Conservation (phyloP, 1,140 invertebrate genomes). For the Hyles vespertilio region DNA sequence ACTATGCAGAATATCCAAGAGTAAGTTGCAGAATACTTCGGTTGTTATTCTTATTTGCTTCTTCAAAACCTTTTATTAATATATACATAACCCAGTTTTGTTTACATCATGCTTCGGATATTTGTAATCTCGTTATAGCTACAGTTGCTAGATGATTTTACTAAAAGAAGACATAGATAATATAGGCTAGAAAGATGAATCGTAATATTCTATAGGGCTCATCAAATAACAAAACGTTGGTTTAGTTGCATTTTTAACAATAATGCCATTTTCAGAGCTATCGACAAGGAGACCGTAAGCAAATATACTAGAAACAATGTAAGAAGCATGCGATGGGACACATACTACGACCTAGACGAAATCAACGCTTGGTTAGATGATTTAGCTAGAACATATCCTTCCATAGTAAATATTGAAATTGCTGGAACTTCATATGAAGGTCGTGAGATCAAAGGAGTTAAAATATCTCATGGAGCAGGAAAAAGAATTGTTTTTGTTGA, state of each 20-base stretch:
- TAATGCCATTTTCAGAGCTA: constrained; percentile 33
- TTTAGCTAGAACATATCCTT: constrained; percentile 63
- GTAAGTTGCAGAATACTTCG: constrained; percentile 35
- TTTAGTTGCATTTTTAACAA: background rate
- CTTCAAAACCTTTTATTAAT: too few species aligned
- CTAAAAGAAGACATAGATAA: too few species aligned
- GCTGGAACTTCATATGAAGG: constrained; percentile 77
- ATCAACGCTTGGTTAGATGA: constrained; percentile 66
- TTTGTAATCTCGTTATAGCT: too few species aligned
- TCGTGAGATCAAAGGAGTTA: constrained; percentile 79
- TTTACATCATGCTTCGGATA: too few species aligned
- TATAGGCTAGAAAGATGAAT: too few species aligned
- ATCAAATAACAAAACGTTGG: background rate
- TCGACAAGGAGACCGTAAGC: constrained; percentile 43
- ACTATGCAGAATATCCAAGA: constrained; percentile 52
- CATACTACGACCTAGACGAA: constrained; percentile 72
- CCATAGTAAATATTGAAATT: constrained; percentile 61
- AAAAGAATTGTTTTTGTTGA: constrained; percentile 73
- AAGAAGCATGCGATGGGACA: constrained; percentile 61
- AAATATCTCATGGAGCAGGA: constrained; percentile 75
- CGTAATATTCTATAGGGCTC: too few species aligned
- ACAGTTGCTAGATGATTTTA: too few species aligned
- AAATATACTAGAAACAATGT: constrained; percentile 36
- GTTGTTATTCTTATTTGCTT: background rate
- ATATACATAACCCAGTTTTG: too few species aligned